Base-by-base conservation (phyloP, 2,888 invertebrate genomes). In the Strigamia maritima region DNA sequence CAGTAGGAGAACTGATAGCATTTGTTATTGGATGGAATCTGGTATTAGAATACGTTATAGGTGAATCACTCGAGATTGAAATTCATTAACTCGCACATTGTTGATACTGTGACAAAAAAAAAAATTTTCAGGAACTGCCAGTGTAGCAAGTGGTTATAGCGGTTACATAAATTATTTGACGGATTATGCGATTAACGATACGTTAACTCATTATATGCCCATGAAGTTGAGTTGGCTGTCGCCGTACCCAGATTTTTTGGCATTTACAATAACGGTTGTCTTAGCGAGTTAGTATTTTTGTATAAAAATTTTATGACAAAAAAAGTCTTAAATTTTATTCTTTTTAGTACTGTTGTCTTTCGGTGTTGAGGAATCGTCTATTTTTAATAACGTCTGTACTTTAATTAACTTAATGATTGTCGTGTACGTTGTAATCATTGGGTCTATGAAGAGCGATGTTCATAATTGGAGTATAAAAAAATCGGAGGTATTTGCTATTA, bases 351-450 rank as follows among this genome's bases (percentile, higher is more conserved):
- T 88, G 49, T 83, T 89, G 24, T 93, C 94, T 0, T 90, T 94
- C 81, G n/a, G n/a, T n/a, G n/a, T n/a, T n/a, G 95, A 94, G 84
- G 94, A 95, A 86, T 96, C 95, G 0, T 93, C 95, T 2, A 89
- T 91, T 77, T 87, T 97, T 81, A 98, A 98, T 88, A 98, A 96
- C 85, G 87, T 96, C 74, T 97, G 98, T 85, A 97, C 97, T 0
- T 89, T 89, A 0, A 89, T 97, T 19, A 98, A 98, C 87, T 86
- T 98, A 82, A 82, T 90, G 0, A 95, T 97, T 0, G 93, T 98
- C 44, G 82, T 90, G 7, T 91, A 94, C 79, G 94, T 97, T 1
- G 87, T 97, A 24, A 88, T 95, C 24, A 91, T 94, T 75, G 98
- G 97, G 1, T 89, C 92, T 0, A 90, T 94, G 79, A 94, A 94